Conservation (phyloP, 2,888 invertebrate genomes). For the Zygothrica quintamaculata region DNA sequence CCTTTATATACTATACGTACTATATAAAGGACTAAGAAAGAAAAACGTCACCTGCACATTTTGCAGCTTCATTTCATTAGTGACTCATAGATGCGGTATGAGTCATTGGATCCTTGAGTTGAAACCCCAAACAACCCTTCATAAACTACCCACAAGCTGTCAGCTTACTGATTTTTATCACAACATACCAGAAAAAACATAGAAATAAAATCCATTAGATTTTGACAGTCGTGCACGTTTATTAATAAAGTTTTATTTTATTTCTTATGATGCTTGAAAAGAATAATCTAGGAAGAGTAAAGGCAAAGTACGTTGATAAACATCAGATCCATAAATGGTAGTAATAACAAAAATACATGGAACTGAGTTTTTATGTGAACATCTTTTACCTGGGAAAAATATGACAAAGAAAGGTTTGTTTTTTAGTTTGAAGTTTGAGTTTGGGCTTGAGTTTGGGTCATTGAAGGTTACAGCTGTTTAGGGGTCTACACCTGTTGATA, state of each 20-base stretch:
- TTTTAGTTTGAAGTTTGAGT: slow-evolving; percentile 22
- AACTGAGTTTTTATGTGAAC: slow-evolving; percentile 55
- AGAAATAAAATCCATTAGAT: slow-evolving; percentile 76
- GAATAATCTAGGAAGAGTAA: slow-evolving; percentile 25
- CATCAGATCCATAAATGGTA: slow-evolving; percentile 53
- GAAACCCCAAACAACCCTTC: slow-evolving; percentile 23
- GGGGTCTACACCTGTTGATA: slow-evolving; percentile 69
- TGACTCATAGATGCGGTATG: slow-evolving; percentile 27
- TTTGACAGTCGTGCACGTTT: slow-evolving; percentile 68
- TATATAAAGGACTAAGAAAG: too few relatives aligned
- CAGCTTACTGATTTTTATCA: slow-evolving; percentile 64
- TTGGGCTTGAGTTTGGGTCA: slow-evolving; percentile 19
- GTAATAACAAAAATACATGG: slow-evolving; percentile 59
- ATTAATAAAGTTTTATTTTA: slow-evolving; percentile 73
- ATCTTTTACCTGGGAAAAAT: slow-evolving; percentile 64
- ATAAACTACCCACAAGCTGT: slow-evolving; percentile 64
- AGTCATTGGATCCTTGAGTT: background rate
- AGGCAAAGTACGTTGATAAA: slow-evolving; percentile 46
- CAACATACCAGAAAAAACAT: slow-evolving; percentile 45
- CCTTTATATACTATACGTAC: too few relatives aligned
- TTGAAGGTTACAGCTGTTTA: slow-evolving; percentile 47
- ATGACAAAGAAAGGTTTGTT: slow-evolving; percentile 52
- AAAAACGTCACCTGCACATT: slow-evolving; percentile 13
- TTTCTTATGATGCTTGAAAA: slow-evolving; percentile 37
- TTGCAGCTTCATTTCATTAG: slow-evolving; percentile 19